These are phyloP conservation scores for Euzophera pinguis DNA, from an alignment of 2,888 invertebrate species.

Conservation along the genomic window DNA sequence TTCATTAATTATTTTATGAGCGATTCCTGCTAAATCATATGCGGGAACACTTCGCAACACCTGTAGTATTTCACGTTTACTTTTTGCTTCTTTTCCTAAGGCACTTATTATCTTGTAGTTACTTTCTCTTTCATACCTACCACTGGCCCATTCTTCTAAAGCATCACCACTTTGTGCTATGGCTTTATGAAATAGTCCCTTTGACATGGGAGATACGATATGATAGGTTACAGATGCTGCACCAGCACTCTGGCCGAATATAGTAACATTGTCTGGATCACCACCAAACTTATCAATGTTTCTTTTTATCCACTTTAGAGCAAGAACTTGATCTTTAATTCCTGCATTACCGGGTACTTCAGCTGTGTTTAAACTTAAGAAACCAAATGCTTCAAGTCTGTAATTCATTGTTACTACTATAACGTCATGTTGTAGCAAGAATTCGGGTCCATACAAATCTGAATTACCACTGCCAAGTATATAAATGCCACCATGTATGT, in stretches of 20 bases:
- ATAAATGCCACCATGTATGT: slow-evolving; percentile 56
- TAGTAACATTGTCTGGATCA: slow-evolving; percentile 40
- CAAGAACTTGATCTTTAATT: slow-evolving; percentile 49
- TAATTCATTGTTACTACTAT: slow-evolving; percentile 58
- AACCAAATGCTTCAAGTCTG: slow-evolving; percentile 49
- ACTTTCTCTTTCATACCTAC: slow-evolving; percentile 20
- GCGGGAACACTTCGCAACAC: slow-evolving; percentile 29
- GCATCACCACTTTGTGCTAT: slow-evolving; percentile 48
- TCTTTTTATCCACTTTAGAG: slow-evolving; percentile 40
- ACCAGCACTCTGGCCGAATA: slow-evolving; percentile 56
- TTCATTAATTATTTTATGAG: slow-evolving; percentile 28
- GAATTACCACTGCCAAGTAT: slow-evolving; percentile 42
- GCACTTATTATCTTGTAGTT: slow-evolving; percentile 26
- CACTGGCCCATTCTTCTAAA: slow-evolving; percentile 30
- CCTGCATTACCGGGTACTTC: slow-evolving; percentile 55
- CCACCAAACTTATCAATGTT: slow-evolving; percentile 45
- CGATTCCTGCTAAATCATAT: slow-evolving; percentile 27
- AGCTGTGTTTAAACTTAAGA: slow-evolving; percentile 40
- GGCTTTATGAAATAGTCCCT: slow-evolving; percentile 46
- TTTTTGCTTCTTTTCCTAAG: slow-evolving; percentile 26
- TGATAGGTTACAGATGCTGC: slow-evolving; percentile 47
- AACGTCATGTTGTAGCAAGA: slow-evolving; percentile 51
- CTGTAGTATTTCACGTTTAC: slow-evolving; percentile 25
- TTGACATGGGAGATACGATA: slow-evolving; percentile 48
- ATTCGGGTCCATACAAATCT: slow-evolving; percentile 45